Conservation (phyloP, 1,140 invertebrate species). For the Contarinia nasturtii region DNA sequence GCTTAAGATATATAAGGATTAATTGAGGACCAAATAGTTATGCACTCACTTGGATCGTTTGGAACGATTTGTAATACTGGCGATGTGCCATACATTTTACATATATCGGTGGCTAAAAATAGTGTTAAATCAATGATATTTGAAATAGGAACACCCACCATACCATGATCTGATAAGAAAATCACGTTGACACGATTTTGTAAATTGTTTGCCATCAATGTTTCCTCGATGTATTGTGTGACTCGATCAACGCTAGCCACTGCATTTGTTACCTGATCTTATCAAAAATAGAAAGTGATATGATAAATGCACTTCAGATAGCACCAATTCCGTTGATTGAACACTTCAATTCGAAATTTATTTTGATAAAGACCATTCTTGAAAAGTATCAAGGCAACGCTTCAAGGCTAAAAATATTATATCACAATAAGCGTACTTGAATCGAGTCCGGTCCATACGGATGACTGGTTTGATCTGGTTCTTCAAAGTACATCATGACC, state of each 20-base stretch:
- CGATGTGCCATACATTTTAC: not conserved
- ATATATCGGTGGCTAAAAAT: not conserved
- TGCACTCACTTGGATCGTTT: not conserved
- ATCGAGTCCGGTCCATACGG: slow-evolving; percentile 24
- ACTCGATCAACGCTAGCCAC: not conserved
- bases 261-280: not conserved
- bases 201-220: not conserved
- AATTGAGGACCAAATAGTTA: no score
- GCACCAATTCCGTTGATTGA: no score
- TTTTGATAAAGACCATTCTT: no score
- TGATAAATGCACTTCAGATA: no score
- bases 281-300: not conserved
- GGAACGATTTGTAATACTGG: not conserved
- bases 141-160: not conserved
- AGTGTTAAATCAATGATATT: not conserved
- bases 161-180: not conserved
- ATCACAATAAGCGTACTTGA: not conserved
- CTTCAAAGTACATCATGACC: slow-evolving; percentile 51
- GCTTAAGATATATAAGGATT: no score
- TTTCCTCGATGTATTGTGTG: not conserved
- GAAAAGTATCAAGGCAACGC: no score
- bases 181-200: not conserved
- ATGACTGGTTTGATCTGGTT: slow-evolving; percentile 43
- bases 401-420: no score
- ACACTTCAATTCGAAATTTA: no score